These are phyloP conservation scores for Podarcis muralis DNA, from an alignment of 2,113 vertebrate species.

Conservation along the genomic window DNA sequence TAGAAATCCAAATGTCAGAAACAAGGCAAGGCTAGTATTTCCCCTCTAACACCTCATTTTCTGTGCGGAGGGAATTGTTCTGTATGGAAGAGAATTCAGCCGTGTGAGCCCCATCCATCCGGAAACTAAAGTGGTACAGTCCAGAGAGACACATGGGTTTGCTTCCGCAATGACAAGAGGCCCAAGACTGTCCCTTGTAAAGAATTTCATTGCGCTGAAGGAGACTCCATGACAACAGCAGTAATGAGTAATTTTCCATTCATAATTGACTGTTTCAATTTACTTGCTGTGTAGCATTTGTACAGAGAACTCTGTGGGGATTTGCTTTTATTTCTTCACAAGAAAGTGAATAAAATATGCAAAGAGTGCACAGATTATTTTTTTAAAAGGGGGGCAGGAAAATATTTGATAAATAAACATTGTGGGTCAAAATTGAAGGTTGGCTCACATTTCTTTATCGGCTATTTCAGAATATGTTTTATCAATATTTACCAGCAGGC, in stretches of 20 bases:
- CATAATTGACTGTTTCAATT: neutral
- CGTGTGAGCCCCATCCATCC: neutral
- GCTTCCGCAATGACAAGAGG: neutral
- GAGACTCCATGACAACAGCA: neutral
- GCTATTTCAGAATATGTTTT: constrained; percentile 5
- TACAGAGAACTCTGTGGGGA: neutral
- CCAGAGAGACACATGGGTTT: neutral
- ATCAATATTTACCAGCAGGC: neutral
- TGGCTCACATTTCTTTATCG: neutral
- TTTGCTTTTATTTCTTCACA: neutral
- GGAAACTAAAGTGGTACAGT: neutral
- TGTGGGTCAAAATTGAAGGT: neutral
- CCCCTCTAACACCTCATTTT: neutral
- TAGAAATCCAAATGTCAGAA: neutral
- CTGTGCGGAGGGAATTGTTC: neutral
- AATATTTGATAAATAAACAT: neutral
- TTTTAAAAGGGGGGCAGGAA: neutral
- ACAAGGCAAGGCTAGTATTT: neutral
- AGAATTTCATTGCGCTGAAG: neutral
- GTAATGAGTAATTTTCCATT: neutral
- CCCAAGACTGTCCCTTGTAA: neutral
- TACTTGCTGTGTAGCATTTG: neutral
- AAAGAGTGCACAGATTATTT: neutral
- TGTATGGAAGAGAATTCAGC: neutral
- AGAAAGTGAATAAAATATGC: neutral